phyloP scores from a whole-genome alignment of 2,113 vertebrate species.

The Campylomormyrus numenius region DNA sequence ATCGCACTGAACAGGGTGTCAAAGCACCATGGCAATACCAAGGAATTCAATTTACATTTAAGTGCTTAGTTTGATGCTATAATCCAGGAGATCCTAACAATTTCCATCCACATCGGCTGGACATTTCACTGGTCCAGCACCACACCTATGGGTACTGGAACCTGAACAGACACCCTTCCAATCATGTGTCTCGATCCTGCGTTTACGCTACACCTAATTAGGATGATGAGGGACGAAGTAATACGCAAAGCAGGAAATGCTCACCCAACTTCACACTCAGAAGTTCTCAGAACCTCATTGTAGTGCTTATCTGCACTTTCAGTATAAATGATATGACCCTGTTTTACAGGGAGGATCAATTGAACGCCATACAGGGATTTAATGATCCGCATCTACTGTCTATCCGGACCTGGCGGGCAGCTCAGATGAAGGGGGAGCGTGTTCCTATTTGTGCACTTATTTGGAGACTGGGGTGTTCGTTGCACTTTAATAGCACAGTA shows the following conservation, averaged over 20 bases:
- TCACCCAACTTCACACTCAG: too few species aligned
- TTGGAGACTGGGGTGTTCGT: background rate
- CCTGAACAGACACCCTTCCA: background rate
- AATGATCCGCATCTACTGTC: background rate
- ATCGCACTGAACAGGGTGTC: slow-evolving; percentile 55
- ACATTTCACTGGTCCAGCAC: background rate
- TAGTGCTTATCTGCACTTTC: background rate
- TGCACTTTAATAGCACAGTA: background rate
- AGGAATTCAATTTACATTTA: background rate
- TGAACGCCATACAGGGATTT: background rate
- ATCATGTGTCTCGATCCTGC: background rate
- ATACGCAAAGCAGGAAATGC: background rate
- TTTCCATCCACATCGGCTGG: background rate
- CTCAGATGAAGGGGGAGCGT: background rate
- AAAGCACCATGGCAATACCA: background rate
- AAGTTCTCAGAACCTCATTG: background rate
- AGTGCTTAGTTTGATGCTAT: background rate
- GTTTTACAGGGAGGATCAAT: background rate
- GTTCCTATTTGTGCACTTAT: background rate
- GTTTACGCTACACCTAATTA: background rate
- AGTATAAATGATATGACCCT: background rate
- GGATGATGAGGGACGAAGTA: background rate
- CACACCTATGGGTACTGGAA: background rate
- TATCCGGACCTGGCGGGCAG: background rate
- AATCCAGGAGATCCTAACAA: background rate